Conservation (phyloP, 2,113 vertebrate genomes). For the Eptesicus fuscus region DNA sequence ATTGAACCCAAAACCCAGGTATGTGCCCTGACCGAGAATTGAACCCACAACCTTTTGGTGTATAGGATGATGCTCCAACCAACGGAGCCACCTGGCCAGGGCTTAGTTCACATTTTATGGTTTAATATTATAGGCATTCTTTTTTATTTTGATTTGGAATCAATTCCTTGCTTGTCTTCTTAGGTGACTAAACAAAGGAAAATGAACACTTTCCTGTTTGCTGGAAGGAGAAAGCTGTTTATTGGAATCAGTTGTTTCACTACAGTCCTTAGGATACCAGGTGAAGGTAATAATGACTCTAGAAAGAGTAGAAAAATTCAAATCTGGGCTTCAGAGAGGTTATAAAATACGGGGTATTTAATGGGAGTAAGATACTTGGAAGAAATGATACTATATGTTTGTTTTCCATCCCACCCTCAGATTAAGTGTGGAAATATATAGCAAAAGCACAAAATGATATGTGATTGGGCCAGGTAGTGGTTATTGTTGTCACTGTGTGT, state of each 20-base stretch:
- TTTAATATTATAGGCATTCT: neutral
- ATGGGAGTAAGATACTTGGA: neutral
- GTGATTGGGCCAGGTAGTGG: neutral
- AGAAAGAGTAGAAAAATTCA: neutral
- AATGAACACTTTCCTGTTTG: neutral
- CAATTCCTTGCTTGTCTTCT: neutral
- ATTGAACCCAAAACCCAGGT: neutral
- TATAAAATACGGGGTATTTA: neutral
- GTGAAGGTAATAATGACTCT: neutral
- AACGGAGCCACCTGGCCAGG: neutral
- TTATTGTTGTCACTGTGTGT: neutral
- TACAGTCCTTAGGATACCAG: constrained; percentile 10
- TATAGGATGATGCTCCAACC: neutral
- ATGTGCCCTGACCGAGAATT: neutral
- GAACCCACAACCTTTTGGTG: neutral
- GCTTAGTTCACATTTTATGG: neutral
- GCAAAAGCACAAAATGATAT: neutral
- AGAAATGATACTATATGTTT: neutral
- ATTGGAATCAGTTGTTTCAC: neutral
- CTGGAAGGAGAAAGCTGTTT: neutral
- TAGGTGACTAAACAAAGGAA: neutral
- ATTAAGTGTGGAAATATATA: neutral
- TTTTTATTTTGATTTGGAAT: constrained; percentile 19
- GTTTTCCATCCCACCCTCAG: neutral
- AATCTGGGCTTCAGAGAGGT: neutral